phyloP scores from a whole-genome alignment of 1,140 invertebrate species.

The Nasonia giraulti region DNA sequence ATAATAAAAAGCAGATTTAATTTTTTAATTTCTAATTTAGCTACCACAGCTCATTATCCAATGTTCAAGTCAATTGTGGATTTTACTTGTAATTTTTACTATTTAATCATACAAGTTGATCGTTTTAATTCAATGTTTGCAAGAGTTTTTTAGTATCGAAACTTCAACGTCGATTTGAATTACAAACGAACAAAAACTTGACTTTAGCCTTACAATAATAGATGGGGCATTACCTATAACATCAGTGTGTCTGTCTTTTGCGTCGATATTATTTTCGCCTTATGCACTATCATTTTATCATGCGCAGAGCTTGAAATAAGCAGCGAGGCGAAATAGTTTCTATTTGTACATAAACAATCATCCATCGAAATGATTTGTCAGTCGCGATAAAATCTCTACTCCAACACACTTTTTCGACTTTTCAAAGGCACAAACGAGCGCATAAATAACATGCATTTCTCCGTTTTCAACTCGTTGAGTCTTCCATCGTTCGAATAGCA shows the following conservation, averaged over 20 bases:
- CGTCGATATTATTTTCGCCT: background rate
- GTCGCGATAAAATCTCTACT: background rate
- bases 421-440: background rate
- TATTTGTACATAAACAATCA: constrained; percentile 41
- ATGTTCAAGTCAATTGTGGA: background rate
- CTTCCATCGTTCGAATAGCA: constrained; percentile 24
- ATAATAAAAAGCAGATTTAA: background rate
- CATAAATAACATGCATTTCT: background rate
- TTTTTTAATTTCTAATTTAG: background rate
- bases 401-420: background rate
- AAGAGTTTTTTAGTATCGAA: background rate
- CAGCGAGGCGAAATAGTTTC: constrained; percentile 4
- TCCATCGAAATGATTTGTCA: constrained; percentile 23
- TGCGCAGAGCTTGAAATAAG: background rate
- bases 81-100: background rate
- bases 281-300: background rate
- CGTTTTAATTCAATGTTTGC: background rate
- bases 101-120: background rate
- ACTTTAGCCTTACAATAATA: background rate
- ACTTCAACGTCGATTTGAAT: background rate
- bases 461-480: background rate
- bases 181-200: background rate
- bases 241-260: background rate
- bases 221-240: background rate
- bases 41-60: background rate